phyloP scores from a whole-genome alignment of 2,797 vertebrate genomes.

The Acrossocheilus wenchowensis region DNA sequence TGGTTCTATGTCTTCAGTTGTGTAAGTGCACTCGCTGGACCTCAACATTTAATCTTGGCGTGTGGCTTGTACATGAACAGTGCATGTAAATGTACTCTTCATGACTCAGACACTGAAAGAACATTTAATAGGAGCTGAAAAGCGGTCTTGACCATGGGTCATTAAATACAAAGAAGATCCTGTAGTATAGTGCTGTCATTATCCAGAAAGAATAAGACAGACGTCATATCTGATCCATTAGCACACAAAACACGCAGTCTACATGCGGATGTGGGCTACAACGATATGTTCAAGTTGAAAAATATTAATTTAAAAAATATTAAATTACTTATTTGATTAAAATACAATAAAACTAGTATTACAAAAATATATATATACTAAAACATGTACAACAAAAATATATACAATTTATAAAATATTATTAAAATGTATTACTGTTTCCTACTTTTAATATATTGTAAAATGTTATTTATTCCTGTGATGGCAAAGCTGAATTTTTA shows the following conservation, averaged over 20 bases:
- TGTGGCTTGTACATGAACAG: constrained; percentile 11
- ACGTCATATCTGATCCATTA: constrained; percentile 35
- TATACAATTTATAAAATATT: too few relatives aligned
- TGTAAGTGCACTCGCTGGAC: constrained; percentile 18
- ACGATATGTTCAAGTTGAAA: not conserved
- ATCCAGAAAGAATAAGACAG: constrained; percentile 5
- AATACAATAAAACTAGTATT: too few relatives aligned
- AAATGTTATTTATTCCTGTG: too few relatives aligned
- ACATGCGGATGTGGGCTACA: not conserved
- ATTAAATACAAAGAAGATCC: constrained; percentile 15
- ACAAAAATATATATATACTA: too few relatives aligned
- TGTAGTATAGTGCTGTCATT: constrained; percentile 25
- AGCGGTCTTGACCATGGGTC: constrained; percentile 13
- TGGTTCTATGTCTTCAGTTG: constrained; percentile 6
- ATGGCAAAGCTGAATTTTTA: too few relatives aligned
- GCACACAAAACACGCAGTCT: not conserved
- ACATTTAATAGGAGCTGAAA: constrained; percentile 25
- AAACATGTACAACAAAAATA: too few relatives aligned
- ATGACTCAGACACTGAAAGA: constrained; percentile 39
- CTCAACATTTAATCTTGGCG: not conserved
- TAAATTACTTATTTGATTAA: too few relatives aligned
- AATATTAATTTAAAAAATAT: not conserved
- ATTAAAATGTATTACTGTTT: too few relatives aligned
- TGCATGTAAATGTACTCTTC: constrained; percentile 7
- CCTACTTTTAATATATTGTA: too few relatives aligned